phyloP scores from a whole-genome alignment of 2,797 vertebrate species.

The Dendrocincla fuliginosa region DNA sequence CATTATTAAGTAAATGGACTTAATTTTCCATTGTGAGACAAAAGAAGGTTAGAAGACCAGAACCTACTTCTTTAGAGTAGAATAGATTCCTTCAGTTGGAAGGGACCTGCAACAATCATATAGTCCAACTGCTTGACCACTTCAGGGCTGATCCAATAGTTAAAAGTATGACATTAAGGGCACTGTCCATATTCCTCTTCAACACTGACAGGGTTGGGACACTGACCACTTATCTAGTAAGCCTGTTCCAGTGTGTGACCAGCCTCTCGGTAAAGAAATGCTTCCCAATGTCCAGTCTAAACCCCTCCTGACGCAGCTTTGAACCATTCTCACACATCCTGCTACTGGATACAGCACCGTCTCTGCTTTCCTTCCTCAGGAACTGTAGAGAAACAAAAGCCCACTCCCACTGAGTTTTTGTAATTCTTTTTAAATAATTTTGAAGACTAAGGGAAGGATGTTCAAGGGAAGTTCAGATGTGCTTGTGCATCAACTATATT shows the following conservation, averaged over 20 bases:
- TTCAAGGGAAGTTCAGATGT: not conserved
- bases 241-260: not conserved
- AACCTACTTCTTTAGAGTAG: not conserved
- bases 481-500: not conserved
- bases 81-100: not conserved
- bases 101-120: not conserved
- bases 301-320: not conserved
- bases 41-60: not conserved
- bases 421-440: not conserved
- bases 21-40: not conserved
- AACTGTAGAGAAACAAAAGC: not conserved
- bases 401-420: not conserved
- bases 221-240: not conserved
- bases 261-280: not conserved
- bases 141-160: not conserved
- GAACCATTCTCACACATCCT: accelerated
- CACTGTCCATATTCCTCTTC: not conserved
- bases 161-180: not conserved
- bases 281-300: not conserved
- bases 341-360: not conserved
- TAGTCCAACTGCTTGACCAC: not conserved
- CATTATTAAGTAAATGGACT: not conserved
- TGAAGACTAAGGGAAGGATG: not conserved
- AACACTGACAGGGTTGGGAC: not conserved
- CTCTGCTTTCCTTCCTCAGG: not conserved